phyloP scores from a whole-genome alignment of 2,888 invertebrate species.

The Xestia xanthographa region DNA sequence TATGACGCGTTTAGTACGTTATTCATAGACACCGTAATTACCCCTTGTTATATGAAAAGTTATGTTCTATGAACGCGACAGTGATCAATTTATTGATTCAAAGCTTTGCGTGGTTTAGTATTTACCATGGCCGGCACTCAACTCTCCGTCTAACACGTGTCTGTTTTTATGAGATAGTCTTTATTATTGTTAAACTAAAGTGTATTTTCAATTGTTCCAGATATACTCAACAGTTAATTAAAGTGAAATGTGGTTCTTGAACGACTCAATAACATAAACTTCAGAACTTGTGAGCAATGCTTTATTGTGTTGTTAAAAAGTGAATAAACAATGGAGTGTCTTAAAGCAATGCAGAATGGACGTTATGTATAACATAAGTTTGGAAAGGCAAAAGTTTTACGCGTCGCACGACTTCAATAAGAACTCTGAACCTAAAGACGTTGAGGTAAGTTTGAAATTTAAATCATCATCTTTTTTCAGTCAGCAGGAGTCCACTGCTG shows the following conservation, averaged over 20 bases:
- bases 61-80: background rate
- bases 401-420: constrained; percentile 78
- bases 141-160: background rate
- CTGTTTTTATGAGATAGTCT: too few relatives aligned
- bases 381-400: constrained; percentile 81
- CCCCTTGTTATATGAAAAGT: background rate
- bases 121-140: background rate
- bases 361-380: constrained; percentile 78
- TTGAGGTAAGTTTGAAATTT: constrained; percentile 76
- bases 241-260: constrained; percentile 32
- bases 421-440: constrained; percentile 71
- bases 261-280: constrained; percentile 23
- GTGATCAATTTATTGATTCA: constrained; percentile 1
- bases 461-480: background rate
- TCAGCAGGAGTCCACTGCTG: background rate
- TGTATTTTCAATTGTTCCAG: constrained; percentile 42
- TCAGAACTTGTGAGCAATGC: background rate
- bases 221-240: background rate
- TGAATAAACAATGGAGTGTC: constrained; percentile 51
- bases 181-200: background rate
- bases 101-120: background rate
- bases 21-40: background rate
- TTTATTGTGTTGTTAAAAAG: background rate
- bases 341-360: constrained; percentile 72
- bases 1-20: background rate